phyloP scores from a whole-genome alignment of 2,888 invertebrate species.

The Brachypterus glaber region DNA sequence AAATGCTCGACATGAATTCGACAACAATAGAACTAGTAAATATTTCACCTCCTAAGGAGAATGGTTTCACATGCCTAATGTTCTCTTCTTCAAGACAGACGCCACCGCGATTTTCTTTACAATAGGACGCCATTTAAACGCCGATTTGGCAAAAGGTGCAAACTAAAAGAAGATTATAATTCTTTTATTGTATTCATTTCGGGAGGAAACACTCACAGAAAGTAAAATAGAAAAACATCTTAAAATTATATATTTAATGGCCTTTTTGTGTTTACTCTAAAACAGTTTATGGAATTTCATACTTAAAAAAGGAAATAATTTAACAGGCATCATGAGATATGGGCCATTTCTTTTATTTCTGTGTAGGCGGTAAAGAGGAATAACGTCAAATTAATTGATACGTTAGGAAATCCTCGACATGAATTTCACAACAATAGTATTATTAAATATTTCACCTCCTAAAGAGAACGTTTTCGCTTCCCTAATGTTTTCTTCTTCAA shows the following conservation, averaged over 20 bases:
- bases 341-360: no score
- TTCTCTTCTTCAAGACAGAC: conserved; percentile 25
- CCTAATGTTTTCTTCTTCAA: conserved; percentile 19
- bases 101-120: conserved; percentile 28
- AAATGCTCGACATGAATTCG: conserved; percentile 32
- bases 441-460: conserved; percentile 36
- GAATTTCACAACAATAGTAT: conserved; percentile 32
- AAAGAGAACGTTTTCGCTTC: conserved; percentile 19
- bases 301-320: conserved; percentile 20
- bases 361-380: no score
- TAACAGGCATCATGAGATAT: no score
- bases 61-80: conserved; percentile 17
- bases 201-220: no score
- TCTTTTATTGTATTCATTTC: no score
- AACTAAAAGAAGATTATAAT: no score
- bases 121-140: conserved; percentile 16
- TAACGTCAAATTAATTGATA: conserved; percentile 32
- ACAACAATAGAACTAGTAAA: conserved; percentile 35
- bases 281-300: no score
- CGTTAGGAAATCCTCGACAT: conserved; percentile 35
- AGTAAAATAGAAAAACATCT: no score
- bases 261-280: no score
- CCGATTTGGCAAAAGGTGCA: conserved; percentile 10
- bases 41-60: conserved; percentile 31
- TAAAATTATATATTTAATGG: no score